These are phyloP conservation scores for Staurois parvus DNA, from an alignment of 2,797 vertebrate species.

Conservation along the genomic window DNA sequence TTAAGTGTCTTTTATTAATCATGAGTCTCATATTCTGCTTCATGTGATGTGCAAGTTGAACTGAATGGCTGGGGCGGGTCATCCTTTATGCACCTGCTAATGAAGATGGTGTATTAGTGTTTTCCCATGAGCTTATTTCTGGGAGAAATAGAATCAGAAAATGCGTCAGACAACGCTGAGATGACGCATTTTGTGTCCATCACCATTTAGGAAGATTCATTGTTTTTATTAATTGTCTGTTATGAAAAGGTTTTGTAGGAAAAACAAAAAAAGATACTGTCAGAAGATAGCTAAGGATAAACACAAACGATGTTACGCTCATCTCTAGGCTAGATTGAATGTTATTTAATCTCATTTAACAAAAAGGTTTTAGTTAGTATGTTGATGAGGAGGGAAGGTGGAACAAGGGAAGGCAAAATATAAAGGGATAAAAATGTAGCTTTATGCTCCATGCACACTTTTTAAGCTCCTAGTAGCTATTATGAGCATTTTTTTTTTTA, in stretches of 20 bases:
- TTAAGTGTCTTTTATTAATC: conserved; percentile 41
- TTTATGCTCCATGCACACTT: too few species aligned
- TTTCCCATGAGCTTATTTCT: conserved; percentile 22
- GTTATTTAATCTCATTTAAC: too few species aligned
- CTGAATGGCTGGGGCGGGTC: conserved; percentile 13
- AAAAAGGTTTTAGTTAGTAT: too few species aligned
- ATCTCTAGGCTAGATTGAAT: too few species aligned
- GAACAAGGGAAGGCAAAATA: too few species aligned
- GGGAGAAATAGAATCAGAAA: conserved; percentile 1
- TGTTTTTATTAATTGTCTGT: not conserved
- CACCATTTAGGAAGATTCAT: not conserved
- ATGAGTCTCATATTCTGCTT: conserved; percentile 11
- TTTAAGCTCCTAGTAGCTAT: too few species aligned
- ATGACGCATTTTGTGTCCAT: not conserved
- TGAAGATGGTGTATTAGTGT: conserved; percentile 39
- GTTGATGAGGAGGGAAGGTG: too few species aligned
- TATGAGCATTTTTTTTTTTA: too few species aligned
- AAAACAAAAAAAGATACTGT: too few species aligned
- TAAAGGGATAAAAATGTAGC: too few species aligned
- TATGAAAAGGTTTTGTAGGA: not conserved
- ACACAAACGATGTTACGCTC: too few species aligned
- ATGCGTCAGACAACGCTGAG: not conserved
- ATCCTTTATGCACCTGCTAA: conserved; percentile 38
- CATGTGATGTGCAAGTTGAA: conserved; percentile 12
- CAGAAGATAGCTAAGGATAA: too few species aligned